Conservation (phyloP, 2,113 vertebrate genomes). For the Willisornis vidua region DNA sequence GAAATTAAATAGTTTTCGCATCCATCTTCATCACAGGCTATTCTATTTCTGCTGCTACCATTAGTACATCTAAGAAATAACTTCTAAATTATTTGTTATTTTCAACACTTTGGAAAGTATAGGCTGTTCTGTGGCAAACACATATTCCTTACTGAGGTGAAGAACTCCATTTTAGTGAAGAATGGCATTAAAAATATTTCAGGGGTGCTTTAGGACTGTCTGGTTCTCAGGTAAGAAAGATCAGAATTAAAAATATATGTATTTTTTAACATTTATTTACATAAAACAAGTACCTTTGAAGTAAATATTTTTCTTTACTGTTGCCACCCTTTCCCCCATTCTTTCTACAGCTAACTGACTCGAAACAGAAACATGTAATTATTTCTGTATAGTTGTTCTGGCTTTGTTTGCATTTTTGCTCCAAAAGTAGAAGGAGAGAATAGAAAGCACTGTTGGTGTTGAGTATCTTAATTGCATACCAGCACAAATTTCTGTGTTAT, state of each 20-base stretch:
- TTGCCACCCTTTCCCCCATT: background rate
- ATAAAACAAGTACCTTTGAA: background rate
- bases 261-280: background rate
- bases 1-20: background rate
- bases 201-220: background rate
- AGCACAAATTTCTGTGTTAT: background rate
- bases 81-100: background rate
- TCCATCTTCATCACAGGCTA: background rate
- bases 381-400: background rate
- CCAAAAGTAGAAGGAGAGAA: background rate
- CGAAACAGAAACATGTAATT: background rate
- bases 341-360: background rate
- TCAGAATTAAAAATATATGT: background rate
- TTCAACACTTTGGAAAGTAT: background rate
- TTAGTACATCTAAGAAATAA: background rate
- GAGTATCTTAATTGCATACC: background rate
- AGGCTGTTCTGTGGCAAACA: background rate
- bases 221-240: background rate
- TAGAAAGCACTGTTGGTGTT: background rate
- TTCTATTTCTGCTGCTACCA: background rate
- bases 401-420: background rate
- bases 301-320: background rate
- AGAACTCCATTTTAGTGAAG: background rate
- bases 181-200: background rate
- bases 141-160: background rate